These are phyloP conservation scores for Eumacrocentrus americanus DNA, from an alignment of 2,888 invertebrate species.

Conservation along the genomic window DNA sequence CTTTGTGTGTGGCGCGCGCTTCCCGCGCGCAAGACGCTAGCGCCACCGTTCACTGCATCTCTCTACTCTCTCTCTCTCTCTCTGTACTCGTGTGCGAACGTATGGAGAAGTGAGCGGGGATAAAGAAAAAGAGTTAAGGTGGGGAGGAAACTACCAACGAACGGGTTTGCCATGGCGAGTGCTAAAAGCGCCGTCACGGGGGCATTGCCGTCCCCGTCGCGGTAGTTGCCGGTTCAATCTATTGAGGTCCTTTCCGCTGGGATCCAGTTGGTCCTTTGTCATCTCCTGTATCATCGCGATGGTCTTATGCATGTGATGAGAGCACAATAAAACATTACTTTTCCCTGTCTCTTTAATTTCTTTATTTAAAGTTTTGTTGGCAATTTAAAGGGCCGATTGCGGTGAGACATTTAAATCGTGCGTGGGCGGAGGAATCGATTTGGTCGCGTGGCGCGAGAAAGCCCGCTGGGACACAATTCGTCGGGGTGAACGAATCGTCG, in stretches of 20 bases:
- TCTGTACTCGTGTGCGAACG: background rate
- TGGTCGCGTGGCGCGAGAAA: constrained; percentile 3
- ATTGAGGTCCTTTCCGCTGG: too few relatives aligned
- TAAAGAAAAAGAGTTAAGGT: constrained; percentile 18
- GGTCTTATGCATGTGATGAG: too few relatives aligned
- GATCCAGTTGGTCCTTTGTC: too few relatives aligned
- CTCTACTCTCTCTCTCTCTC: background rate
- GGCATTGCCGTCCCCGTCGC: constrained; percentile 53
- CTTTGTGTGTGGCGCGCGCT: background rate
- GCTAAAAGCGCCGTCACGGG: constrained; percentile 50
- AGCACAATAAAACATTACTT: too few relatives aligned
- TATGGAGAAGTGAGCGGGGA: constrained; percentile 16
- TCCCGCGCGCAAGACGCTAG: constrained; percentile 7
- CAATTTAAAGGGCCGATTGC: too few relatives aligned
- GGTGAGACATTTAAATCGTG: too few relatives aligned
- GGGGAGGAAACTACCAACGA: constrained; percentile 37
- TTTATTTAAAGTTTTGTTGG: too few relatives aligned
- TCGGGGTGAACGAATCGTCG: constrained; percentile 42
- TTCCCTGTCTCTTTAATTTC: too few relatives aligned
- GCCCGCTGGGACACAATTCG: background rate
- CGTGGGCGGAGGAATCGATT: constrained; percentile 14
- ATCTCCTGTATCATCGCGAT: too few relatives aligned
- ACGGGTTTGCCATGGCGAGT: constrained; percentile 51
- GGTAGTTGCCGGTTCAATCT: constrained; percentile 16
- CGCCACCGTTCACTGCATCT: background rate